Conservation (phyloP, 1,140 invertebrate species). For the Bombus soroeensis region DNA sequence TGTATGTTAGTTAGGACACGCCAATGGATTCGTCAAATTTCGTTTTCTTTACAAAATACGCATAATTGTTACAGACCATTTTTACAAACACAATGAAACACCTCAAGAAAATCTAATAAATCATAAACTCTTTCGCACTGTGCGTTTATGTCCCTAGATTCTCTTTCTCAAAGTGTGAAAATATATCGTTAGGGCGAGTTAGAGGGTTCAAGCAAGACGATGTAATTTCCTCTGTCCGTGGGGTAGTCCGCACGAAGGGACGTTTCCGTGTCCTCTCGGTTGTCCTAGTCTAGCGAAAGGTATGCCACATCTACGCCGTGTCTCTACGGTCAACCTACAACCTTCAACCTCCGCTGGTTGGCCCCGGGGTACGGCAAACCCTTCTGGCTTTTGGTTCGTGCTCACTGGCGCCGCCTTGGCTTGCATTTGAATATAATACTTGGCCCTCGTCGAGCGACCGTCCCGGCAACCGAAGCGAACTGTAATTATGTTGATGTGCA, state of each 20-base stretch:
- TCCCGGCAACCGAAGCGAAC: conserved; percentile 72
- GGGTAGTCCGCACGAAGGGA: conserved; percentile 59
- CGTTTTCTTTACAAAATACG: neutral
- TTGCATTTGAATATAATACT: conserved; percentile 81
- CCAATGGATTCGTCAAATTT: no score
- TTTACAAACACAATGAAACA: neutral
- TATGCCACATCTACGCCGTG: conserved; percentile 36
- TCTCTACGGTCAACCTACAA: conserved; percentile 70
- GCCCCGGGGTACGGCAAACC: conserved; percentile 69
- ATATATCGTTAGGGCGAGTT: conserved; percentile 51
- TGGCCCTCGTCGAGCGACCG: conserved; percentile 70
- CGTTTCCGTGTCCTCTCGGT: conserved; percentile 69
- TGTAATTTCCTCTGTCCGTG: conserved; percentile 77
- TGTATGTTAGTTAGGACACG: no score
- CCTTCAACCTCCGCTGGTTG: conserved; percentile 71
- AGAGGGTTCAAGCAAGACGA: conserved; percentile 74
- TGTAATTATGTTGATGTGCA: conserved; percentile 81
- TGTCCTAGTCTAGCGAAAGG: conserved; percentile 57
- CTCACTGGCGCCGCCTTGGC: conserved; percentile 73
- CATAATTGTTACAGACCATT: neutral
- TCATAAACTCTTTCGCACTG: neutral
- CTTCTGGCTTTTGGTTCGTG: conserved; percentile 55
- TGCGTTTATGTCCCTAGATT: neutral
- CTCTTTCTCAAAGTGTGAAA: neutral
- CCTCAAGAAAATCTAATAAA: neutral